Conservation (phyloP, 2,113 vertebrate genomes). For the Tricholaema leucomelas region DNA sequence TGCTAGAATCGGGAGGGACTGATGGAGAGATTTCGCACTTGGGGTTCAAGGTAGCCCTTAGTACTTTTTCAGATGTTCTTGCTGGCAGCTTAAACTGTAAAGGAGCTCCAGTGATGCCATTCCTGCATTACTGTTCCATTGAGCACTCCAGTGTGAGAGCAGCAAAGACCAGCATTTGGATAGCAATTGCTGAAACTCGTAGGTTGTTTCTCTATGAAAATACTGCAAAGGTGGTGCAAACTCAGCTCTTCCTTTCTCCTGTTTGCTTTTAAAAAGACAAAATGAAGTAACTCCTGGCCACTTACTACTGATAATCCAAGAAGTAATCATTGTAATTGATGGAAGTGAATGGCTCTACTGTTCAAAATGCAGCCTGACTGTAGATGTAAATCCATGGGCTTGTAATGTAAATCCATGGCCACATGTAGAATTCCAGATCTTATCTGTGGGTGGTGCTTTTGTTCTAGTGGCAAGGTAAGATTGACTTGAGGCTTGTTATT, state of each 20-base stretch:
- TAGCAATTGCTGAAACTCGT: neutral
- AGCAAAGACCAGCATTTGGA: neutral
- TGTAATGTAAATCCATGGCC: neutral
- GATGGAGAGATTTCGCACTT: neutral
- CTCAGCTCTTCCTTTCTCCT: neutral
- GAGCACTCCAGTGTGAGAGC: neutral
- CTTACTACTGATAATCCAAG: neutral
- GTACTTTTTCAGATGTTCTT: neutral
- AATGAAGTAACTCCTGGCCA: neutral
- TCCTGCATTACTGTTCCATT: neutral
- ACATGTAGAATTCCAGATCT: neutral
- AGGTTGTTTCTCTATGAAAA: neutral
- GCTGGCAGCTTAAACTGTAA: neutral
- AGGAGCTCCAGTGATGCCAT: neutral
- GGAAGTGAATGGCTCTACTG: neutral
- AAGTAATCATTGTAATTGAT: neutral
- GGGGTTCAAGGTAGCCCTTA: neutral
- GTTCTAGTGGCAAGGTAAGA: neutral
- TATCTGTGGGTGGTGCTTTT: neutral
- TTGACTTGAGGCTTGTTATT: neutral
- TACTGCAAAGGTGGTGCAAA: neutral
- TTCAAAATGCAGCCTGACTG: neutral
- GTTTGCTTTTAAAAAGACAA: neutral
- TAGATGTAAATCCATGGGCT: neutral
- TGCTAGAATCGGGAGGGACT: neutral